Conservation (phyloP, 2,113 vertebrate genomes). For the Carassius auratus region DNA sequence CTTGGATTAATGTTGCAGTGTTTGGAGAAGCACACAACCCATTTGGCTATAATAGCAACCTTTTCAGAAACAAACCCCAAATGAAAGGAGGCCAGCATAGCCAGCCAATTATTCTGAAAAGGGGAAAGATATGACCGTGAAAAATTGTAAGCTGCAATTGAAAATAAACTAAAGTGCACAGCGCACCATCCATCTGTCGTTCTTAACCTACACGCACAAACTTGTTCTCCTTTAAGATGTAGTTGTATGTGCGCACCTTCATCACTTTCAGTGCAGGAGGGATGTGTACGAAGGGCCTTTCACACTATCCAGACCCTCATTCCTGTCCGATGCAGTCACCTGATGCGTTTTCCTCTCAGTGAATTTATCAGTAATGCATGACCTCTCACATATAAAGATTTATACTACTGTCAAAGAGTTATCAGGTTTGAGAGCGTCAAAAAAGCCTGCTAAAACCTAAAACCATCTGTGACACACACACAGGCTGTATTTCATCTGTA, state of each 20-base stretch:
- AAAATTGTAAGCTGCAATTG: slow-evolving; percentile 74
- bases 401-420: slow-evolving; percentile 42
- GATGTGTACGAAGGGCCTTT: slow-evolving; percentile 67
- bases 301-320: slow-evolving; percentile 73
- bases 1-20: slow-evolving; percentile 74
- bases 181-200: slow-evolving; percentile 31
- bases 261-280: slow-evolving; percentile 7
- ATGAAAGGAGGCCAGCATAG: slow-evolving; percentile 70
- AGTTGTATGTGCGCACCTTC: slow-evolving; percentile 19
- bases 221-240: slow-evolving; percentile 6
- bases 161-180: slow-evolving; percentile 69
- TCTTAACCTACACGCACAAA: slow-evolving; percentile 30
- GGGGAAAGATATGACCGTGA: slow-evolving; percentile 68
- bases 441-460: slow-evolving; percentile 50
- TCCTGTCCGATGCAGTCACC: slow-evolving; percentile 77
- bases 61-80: slow-evolving; percentile 76
- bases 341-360: slow-evolving; percentile 68
- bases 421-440: slow-evolving; percentile 8
- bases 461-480: slow-evolving; percentile 2
- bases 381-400: slow-evolving; percentile 59
- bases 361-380: slow-evolving; percentile 75
- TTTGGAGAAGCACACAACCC: slow-evolving; percentile 78
- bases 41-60: slow-evolving; percentile 76
- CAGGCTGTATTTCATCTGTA: slow-evolving; percentile 57
- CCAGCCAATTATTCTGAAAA: slow-evolving; percentile 73